Evolutionary conservation across 2,888 invertebrate genomes (phyloP).

Genomic region (Siphlonurus alternatus): DNA sequence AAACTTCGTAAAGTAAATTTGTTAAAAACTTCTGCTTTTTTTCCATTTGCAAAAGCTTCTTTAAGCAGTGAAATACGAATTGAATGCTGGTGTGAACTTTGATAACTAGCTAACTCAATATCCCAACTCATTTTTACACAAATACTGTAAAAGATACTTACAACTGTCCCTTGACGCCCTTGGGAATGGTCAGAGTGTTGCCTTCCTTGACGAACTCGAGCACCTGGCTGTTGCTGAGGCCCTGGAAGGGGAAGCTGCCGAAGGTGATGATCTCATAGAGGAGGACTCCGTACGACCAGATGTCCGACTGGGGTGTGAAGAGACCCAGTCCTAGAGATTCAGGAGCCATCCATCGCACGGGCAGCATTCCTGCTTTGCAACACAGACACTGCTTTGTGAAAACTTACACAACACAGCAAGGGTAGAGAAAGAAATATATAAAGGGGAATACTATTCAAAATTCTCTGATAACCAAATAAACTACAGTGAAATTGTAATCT

Average conservation of each 20-base stretch:
- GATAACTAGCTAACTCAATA: no score
- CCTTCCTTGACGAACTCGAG: constrained; percentile 63
- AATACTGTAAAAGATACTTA: constrained; percentile 33
- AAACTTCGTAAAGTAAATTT: background rate
- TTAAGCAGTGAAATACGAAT: no score
- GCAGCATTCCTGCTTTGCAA: constrained; percentile 55
- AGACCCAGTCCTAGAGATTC: constrained; percentile 68
- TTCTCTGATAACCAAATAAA: background rate
- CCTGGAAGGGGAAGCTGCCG: constrained; percentile 81
- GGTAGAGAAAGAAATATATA: constrained; percentile 1
- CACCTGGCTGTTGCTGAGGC: constrained; percentile 69
- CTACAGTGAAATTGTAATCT: no score
- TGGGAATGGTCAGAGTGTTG: constrained; percentile 52
- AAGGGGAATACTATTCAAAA: background rate
- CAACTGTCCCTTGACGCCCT: constrained; percentile 61
- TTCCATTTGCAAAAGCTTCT: no score
- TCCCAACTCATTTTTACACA: no score
- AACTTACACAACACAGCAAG: no score
- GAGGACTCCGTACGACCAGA: constrained; percentile 81
- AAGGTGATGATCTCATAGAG: constrained; percentile 80
- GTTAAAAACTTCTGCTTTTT: background rate
- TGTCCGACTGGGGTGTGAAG: constrained; percentile 72
- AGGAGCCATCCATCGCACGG: constrained; percentile 88
- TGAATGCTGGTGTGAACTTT: no score
- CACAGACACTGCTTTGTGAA: no score